Evolutionary conservation across 1,140 invertebrate genomes (phyloP).

Genomic region (Portunus trituberculatus): DNA sequence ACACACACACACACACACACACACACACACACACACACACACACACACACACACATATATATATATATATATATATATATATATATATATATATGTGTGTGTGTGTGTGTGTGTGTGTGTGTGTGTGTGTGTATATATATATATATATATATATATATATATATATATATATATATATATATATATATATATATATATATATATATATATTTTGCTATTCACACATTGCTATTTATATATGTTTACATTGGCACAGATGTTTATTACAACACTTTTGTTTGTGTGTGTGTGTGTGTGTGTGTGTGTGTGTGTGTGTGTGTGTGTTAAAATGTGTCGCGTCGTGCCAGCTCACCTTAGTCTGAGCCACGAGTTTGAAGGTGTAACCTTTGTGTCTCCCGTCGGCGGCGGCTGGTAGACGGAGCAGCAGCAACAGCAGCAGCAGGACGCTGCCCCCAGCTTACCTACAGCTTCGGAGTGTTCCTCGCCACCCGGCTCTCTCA

Average conservation of each 20-base stretch:
- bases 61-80: not conserved
- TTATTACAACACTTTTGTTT: not conserved
- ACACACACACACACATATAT: conserved; percentile 25
- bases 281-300: conserved; percentile 25
- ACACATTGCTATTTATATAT: not conserved
- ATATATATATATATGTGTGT: not conserved
- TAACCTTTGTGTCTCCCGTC: conserved; percentile 18
- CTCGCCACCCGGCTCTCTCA: conserved; percentile 30
- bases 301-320: conserved; percentile 39
- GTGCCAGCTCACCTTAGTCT: not conserved
- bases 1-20: not conserved
- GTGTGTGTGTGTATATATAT: conserved; percentile 51
- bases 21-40: conserved; percentile 39
- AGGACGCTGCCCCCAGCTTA: not conserved
- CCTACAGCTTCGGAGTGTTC: not conserved
- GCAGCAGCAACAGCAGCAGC: not conserved
- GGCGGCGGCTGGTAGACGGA: not conserved
- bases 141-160: conserved; percentile 62
- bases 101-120: not conserved
- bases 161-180: conserved; percentile 58
- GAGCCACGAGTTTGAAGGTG: not conserved
- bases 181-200: conserved; percentile 47
- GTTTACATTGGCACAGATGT: not conserved
- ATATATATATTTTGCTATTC: not conserved
- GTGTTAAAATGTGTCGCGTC: not conserved